A percentile compares a stretch with the other conserved stretches of the same genome.
These are phyloP conservation scores for Chromoteleia sp. DNA, from an alignment of 2,888 invertebrate genomes.

Conservation along the genomic window DNA sequence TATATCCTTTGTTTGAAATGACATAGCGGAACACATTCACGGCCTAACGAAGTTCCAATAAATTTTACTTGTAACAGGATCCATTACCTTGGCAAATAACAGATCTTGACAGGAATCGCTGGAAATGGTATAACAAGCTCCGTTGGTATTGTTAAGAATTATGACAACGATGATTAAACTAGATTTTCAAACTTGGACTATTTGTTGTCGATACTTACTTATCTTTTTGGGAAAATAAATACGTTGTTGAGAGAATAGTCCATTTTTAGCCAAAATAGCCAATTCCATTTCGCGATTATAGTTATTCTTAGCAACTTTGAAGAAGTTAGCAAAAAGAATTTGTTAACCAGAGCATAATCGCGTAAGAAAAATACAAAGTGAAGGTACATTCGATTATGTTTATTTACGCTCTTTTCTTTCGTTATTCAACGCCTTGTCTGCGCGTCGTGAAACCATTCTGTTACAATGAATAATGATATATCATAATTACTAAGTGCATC, in stretches of 20 bases:
- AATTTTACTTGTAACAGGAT: slow-evolving; percentile 53
- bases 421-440: slow-evolving; percentile 21
- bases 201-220: slow-evolving; percentile 1
- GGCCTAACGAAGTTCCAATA: slow-evolving; percentile 58
- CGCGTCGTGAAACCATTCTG: slow-evolving; percentile 47
- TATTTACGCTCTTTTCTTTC: slow-evolving; percentile 35
- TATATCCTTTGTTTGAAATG: slow-evolving; percentile 65
- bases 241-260: background rate
- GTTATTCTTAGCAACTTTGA: background rate
- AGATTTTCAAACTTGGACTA: slow-evolving; percentile 6
- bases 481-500: slow-evolving; percentile 67
- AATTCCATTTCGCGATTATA: background rate
- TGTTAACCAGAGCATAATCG: slow-evolving; percentile 54
- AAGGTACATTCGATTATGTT: slow-evolving; percentile 63
- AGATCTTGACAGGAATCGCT: slow-evolving; percentile 41
- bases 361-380: slow-evolving; percentile 77
- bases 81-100: slow-evolving; percentile 48
- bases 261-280: background rate
- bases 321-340: background rate
- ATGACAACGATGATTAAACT: slow-evolving; percentile 15
- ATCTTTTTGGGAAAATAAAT: background rate
- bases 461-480: slow-evolving; percentile 60
- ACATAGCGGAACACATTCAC: slow-evolving; percentile 63
- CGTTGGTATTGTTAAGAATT: slow-evolving; percentile 17
- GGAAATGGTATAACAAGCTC: slow-evolving; percentile 20